Conservation (phyloP, 2,113 vertebrate genomes). For the Equus quagga region DNA sequence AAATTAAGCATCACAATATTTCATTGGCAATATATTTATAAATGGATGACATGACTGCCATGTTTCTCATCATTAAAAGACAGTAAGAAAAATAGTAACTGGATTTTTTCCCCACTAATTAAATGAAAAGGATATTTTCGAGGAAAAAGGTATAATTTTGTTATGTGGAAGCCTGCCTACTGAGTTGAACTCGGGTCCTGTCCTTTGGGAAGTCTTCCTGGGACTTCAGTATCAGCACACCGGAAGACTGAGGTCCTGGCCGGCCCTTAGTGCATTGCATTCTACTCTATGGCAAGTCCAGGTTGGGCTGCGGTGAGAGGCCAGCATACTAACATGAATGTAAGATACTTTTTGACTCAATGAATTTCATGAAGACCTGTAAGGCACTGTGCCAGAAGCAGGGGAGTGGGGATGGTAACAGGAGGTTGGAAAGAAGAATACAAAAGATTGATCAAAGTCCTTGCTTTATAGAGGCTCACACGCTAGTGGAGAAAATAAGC, state of each 20-base stretch:
- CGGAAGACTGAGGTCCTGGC: not conserved
- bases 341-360: not conserved
- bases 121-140: not conserved
- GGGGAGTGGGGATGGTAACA: not conserved
- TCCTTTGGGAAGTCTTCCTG: not conserved
- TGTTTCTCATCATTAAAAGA: conserved; percentile 40
- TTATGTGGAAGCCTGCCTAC: not conserved
- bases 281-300: not conserved
- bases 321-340: not conserved
- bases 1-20: not conserved
- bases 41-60: not conserved
- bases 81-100: not conserved
- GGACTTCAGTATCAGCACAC: not conserved
- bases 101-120: not conserved
- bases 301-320: not conserved
- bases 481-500: not conserved
- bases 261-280: not conserved
- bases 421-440: not conserved
- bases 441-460: not conserved
- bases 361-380: not conserved
- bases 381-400: not conserved
- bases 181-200: not conserved
- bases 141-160: not conserved
- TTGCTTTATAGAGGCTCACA: not conserved
- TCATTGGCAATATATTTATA: conserved; percentile 26